These are phyloP conservation scores for Palythoa grandis DNA, from an alignment of 92 coral and sea anemone genomes.

Conservation along the genomic window DNA sequence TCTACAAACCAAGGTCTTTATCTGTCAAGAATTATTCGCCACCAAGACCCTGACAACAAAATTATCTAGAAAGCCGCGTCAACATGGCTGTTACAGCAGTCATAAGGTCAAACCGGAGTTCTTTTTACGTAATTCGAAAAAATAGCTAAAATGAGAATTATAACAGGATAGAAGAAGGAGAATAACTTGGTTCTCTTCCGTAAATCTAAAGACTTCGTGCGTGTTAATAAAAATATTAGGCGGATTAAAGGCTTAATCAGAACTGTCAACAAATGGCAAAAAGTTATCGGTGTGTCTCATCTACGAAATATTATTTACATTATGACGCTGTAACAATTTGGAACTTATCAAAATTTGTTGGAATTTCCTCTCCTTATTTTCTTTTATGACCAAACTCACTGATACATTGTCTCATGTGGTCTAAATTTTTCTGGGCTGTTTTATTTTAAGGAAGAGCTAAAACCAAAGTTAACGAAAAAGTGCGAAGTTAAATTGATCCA, in stretches of 20 bases:
- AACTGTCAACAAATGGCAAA: slow-evolving; percentile 7
- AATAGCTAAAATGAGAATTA: neutral
- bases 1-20: neutral
- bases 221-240: neutral
- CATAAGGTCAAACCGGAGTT: no score
- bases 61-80: neutral
- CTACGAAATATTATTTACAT: neutral
- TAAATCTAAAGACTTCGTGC: neutral
- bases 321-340: neutral
- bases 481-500: neutral
- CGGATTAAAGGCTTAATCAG: neutral
- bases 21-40: neutral
- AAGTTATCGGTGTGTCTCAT: neutral
- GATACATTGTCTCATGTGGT: neutral
- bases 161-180: neutral
- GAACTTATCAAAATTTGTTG: neutral
- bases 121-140: no score
- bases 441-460: neutral
- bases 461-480: neutral
- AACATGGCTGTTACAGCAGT: no score
- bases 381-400: neutral
- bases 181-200: neutral
- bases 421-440: neutral
- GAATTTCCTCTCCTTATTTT: neutral
- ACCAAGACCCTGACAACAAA: neutral